phyloP scores from a whole-genome alignment of 2,113 vertebrate genomes.

The Microcebus griseorufus region DNA sequence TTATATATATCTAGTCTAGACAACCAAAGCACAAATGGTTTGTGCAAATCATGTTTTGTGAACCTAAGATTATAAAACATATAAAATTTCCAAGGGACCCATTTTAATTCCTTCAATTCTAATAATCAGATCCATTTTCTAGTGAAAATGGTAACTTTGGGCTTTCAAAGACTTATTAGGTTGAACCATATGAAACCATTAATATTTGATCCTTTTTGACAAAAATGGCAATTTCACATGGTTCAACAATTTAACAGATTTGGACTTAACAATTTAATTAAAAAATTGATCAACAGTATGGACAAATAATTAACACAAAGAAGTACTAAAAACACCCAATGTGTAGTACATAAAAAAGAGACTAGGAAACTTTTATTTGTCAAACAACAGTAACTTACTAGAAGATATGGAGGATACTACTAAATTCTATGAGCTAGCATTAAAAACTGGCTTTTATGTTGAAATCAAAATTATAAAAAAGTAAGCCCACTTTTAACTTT shows the following conservation, averaged over 20 bases:
- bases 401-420: neutral
- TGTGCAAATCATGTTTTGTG: neutral
- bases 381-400: neutral
- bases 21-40: neutral
- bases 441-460: neutral
- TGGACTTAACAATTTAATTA: neutral
- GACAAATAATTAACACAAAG: neutral
- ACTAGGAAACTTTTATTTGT: neutral
- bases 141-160: neutral
- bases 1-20: neutral
- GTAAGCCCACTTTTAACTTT: neutral
- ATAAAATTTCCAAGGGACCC: constrained; percentile 2
- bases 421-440: neutral
- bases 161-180: neutral
- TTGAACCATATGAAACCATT: neutral
- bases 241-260: neutral
- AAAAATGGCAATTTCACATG: neutral
- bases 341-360: neutral
- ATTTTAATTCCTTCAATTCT: neutral
- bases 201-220: neutral
- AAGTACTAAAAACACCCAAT: neutral
- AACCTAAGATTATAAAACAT: neutral
- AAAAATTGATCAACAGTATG: neutral
- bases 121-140: neutral
- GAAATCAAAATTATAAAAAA: constrained; percentile 30